Evolutionary conservation across 2,888 invertebrate species (phyloP).

Genomic region (Diabrotica balteata): DNA sequence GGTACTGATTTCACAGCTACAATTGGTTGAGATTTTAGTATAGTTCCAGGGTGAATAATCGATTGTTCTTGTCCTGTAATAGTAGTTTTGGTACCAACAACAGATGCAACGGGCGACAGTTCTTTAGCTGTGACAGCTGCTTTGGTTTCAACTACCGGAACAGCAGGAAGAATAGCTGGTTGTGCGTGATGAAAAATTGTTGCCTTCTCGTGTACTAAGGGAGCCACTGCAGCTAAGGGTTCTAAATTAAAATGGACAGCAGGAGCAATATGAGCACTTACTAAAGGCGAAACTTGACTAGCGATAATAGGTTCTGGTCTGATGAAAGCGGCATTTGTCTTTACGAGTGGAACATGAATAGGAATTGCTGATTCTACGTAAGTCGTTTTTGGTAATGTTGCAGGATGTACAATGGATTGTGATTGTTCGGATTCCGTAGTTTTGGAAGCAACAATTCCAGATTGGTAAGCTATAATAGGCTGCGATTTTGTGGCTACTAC

Average conservation of each 20-base stretch:
- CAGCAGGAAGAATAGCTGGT: constrained; percentile 1
- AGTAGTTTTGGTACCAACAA: constrained; percentile 8
- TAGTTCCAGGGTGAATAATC: background rate
- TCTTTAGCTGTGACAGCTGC: background rate
- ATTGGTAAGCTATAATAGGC: constrained; percentile 5
- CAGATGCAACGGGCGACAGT: too few species aligned
- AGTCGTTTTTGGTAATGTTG: background rate
- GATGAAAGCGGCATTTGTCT: background rate
- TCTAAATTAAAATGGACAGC: too few species aligned
- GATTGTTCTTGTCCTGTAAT: background rate
- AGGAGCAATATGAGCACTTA: too few species aligned
- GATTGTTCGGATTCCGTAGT: constrained; percentile 16
- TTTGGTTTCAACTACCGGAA: constrained; percentile 7
- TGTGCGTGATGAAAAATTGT: background rate
- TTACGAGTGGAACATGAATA: background rate
- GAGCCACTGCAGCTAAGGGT: background rate
- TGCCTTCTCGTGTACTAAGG: background rate
- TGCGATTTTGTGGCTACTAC: constrained; percentile 5
- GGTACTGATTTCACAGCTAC: constrained; percentile 32
- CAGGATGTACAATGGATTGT: constrained; percentile 13
- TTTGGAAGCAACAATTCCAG: constrained; percentile 2
- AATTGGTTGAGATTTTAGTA: constrained; percentile 1
- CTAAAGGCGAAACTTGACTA: background rate
- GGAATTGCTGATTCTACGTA: background rate
- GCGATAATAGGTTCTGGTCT: background rate